Percentiles rank a stretch among this genome's conserved stretches.
phyloP scores from a whole-genome alignment of 2,888 invertebrate genomes.

The Atethmia centrago region DNA sequence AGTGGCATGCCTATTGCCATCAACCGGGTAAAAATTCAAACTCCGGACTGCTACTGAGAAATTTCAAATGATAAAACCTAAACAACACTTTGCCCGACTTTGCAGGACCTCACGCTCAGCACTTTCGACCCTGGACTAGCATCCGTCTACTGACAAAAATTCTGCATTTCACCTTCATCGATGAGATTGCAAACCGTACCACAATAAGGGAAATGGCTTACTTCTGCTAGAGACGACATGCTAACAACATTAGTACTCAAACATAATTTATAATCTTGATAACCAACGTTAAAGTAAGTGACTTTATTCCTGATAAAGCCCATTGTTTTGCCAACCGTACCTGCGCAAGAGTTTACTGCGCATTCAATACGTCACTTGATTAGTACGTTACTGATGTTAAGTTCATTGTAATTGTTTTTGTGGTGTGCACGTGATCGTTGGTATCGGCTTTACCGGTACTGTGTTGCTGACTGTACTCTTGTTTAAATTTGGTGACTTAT shows the following conservation, averaged over 20 bases:
- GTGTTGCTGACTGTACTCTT: constrained; percentile 64
- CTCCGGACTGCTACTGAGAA: no score
- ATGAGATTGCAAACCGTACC: constrained; percentile 42
- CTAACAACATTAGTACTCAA: constrained; percentile 54
- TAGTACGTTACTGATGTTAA: constrained; percentile 73
- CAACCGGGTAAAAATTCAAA: no score
- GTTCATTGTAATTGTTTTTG: constrained; percentile 76
- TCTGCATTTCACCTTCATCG: not conserved
- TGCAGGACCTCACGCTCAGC: no score
- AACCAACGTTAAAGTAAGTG: constrained; percentile 56
- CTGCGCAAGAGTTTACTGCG: constrained; percentile 69
- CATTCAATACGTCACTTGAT: constrained; percentile 74
- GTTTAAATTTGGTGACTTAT: not conserved
- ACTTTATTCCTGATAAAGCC: constrained; percentile 60
- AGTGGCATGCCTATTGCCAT: no score
- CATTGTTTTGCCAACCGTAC: constrained; percentile 65
- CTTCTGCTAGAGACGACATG: constrained; percentile 50
- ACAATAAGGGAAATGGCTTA: constrained; percentile 53
- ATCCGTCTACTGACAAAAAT: not conserved
- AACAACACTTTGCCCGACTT: no score
- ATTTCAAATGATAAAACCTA: no score
- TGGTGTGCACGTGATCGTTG: constrained; percentile 54
- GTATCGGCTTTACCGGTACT: constrained; percentile 39
- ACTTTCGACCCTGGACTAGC: no score
- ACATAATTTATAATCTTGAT: constrained; percentile 64